Conservation (phyloP, 2,113 vertebrate genomes). For the Caracal caracal region DNA sequence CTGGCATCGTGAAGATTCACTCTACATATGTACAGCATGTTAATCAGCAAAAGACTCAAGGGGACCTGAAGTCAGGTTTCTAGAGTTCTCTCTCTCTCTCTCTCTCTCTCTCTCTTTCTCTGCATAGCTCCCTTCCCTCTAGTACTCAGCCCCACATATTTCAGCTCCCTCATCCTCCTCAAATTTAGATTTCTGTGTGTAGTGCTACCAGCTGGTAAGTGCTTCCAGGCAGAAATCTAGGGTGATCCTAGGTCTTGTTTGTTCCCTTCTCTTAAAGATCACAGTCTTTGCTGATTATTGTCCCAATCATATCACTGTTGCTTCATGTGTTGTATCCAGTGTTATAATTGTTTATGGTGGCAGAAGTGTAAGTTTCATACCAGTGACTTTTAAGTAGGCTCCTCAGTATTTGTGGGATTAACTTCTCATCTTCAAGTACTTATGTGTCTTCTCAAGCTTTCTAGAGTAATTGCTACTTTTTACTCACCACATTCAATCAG, state of each 20-base stretch:
- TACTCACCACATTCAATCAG: background rate
- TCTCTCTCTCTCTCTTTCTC: background rate
- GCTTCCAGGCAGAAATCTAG: conserved; percentile 2
- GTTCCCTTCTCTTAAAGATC: background rate
- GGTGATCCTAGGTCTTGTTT: background rate
- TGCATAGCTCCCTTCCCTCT: background rate
- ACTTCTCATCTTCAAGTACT: background rate
- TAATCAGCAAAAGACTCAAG: background rate
- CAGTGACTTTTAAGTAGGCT: background rate
- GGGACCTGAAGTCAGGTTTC: background rate
- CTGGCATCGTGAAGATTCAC: background rate
- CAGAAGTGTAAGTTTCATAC: background rate
- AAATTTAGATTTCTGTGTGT: background rate
- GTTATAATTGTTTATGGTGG: background rate
- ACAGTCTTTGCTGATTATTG: background rate
- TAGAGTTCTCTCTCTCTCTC: background rate
- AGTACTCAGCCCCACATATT: background rate
- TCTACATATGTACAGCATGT: background rate
- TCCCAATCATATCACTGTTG: background rate
- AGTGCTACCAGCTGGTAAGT: background rate
- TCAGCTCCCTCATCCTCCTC: background rate
- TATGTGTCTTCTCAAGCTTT: background rate
- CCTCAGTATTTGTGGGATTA: background rate
- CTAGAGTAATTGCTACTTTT: background rate
- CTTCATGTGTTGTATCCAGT: background rate